Base-by-base conservation (phyloP, 1,140 invertebrate genomes). In the Oncopeltus fasciatus region DNA sequence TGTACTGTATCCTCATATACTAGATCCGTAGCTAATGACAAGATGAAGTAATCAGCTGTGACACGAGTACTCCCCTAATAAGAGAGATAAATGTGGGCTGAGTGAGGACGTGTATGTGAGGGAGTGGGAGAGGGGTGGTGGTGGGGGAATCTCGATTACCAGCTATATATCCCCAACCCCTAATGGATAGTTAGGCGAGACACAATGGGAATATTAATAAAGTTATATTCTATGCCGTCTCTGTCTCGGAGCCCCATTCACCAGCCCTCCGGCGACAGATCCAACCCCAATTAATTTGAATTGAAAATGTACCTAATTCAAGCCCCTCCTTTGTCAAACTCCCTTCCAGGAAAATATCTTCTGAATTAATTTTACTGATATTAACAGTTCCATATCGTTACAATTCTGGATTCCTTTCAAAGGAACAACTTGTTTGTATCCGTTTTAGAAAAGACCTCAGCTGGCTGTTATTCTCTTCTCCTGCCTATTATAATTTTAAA, bases 231-330 rank as follows among this genome's bases (percentile, higher is more conserved):
- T 38, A 46, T 38, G 51, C 51, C 31, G 20, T 47, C 56, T 38
- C 61, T 38, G 51, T 62, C 51, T 43, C 61, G 21, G 38, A 46
- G 11, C n/a, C 51, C 61, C 20, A 57, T 57, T 24, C 61, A 53
- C 21, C 53, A 51, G 26, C 18, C 49, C 49, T 24, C 49, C 49
- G 49, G 49, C 49, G 24, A 53, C 49, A 24, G 49, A 26, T 26
- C 20, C 49, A 24, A 53, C 49, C 49, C 49, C 49, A 53, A 53
- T 53, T 53, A 53, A 53, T 53, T 24, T 53, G 49, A 53, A 53
- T 53, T 26, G 49, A 53, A 53, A 53, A 53, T 53, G 49, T 53
- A 53, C 24, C 49, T 53, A 53, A 53, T 53, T 53, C 49, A 53
- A 53, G 49, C 18, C 49, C 49, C 49, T 53, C 49, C 49, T 53